Conservation (phyloP, 2,888 invertebrate genomes). For the Ochropleura leucogaster region DNA sequence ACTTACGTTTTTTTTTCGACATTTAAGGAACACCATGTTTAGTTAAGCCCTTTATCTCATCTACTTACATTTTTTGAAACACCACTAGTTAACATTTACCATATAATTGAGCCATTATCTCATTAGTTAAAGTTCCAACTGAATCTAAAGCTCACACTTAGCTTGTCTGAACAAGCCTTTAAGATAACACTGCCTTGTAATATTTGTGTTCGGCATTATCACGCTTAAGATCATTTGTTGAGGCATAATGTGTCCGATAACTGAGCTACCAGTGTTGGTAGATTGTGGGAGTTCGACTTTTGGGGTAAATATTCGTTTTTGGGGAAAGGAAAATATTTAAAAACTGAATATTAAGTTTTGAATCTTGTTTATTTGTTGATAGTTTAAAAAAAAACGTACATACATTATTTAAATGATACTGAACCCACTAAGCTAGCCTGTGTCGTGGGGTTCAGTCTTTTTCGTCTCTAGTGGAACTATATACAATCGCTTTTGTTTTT, state of each 20-base stretch:
- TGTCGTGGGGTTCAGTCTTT: too few species aligned
- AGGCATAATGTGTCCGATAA: constrained; percentile 57
- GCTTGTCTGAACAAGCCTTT: constrained; percentile 49
- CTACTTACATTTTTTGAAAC: constrained; percentile 19
- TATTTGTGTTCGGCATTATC: constrained; percentile 69
- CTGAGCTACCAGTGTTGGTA: constrained; percentile 34
- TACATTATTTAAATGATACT: too few species aligned
- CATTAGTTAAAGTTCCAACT: constrained; percentile 45
- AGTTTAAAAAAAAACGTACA: too few species aligned
- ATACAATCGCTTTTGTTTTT: too few species aligned
- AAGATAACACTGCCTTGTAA: constrained; percentile 58
- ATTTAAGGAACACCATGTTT: neutral
- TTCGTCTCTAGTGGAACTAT: too few species aligned
- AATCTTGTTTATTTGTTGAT: too few species aligned
- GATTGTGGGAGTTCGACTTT: neutral
- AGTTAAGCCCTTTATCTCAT: constrained; percentile 11
- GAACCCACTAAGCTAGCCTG: too few species aligned
- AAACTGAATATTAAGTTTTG: neutral
- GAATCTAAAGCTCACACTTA: constrained; percentile 47
- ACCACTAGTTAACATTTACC: constrained; percentile 2
- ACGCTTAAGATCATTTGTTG: constrained; percentile 56
- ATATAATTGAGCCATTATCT: constrained; percentile 6
- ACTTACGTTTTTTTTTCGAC: neutral
- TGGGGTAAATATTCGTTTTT: neutral
- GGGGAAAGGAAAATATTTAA: neutral